These are phyloP conservation scores for Scaptomyza polygonia DNA, from an alignment of 2,888 invertebrate genomes.

Conservation along the genomic window DNA sequence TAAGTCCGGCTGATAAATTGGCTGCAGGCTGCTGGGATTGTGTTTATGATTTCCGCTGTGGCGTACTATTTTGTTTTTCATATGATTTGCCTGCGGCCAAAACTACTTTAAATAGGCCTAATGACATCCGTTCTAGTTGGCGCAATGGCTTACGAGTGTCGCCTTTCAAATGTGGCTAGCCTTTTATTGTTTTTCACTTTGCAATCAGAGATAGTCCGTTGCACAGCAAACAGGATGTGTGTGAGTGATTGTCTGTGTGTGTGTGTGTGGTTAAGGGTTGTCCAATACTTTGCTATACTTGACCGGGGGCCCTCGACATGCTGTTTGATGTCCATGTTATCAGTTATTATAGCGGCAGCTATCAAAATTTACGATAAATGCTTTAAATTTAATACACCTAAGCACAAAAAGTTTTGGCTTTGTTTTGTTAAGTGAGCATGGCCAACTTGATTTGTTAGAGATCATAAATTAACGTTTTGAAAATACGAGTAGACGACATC, in stretches of 20 bases:
- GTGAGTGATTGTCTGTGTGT: constrained; percentile 27
- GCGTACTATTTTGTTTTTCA: constrained; percentile 13
- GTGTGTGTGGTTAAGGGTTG: constrained; percentile 71
- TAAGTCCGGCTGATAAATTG: constrained; percentile 53
- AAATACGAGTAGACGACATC: constrained; percentile 68
- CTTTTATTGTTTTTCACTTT: constrained; percentile 81
- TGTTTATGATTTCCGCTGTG: constrained; percentile 56
- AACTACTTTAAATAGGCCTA: constrained; percentile 73
- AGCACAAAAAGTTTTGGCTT: constrained; percentile 50
- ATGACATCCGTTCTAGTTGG: constrained; percentile 74
- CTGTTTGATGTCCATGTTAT: constrained; percentile 48
- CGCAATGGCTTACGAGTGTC: constrained; percentile 36
- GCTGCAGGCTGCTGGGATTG: constrained; percentile 27
- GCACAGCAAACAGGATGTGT: constrained; percentile 56
- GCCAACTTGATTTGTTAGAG: constrained; percentile 81
- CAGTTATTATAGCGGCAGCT: constrained; percentile 68
- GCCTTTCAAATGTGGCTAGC: constrained; percentile 57
- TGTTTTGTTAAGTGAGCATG: constrained; percentile 79
- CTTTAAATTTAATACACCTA: constrained; percentile 77
- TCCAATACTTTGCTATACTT: constrained; percentile 35
- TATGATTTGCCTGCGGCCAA: constrained; percentile 60
- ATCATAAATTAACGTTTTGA: constrained; percentile 74
- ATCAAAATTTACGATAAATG: constrained; percentile 81
- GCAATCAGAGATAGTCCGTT: constrained; percentile 75
- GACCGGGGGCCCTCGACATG: constrained; percentile 51